Evolutionary conservation across 2,888 invertebrate species (phyloP).

Genomic region (Sinohyriopsis cumingii): DNA sequence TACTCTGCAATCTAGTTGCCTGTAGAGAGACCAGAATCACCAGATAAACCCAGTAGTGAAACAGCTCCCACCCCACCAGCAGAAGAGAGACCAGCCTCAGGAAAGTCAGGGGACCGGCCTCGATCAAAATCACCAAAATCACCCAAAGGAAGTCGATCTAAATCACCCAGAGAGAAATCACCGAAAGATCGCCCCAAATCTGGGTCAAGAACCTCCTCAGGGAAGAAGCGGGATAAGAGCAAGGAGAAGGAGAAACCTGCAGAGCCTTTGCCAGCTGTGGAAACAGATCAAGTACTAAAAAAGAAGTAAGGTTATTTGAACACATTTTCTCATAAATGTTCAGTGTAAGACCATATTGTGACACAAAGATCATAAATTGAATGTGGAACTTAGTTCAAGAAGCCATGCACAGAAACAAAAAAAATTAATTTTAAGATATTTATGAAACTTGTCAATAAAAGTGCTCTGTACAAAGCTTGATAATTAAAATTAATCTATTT

Average conservation of each 20-base stretch:
- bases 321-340: too few species aligned
- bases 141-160: slow-evolving; percentile 43
- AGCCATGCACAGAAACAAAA: too few species aligned
- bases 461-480: not conserved
- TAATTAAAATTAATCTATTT: not conserved
- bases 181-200: slow-evolving; percentile 42
- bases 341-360: too few species aligned
- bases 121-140: slow-evolving; percentile 47
- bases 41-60: slow-evolving; percentile 46
- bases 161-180: slow-evolving; percentile 54
- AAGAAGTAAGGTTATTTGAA: slow-evolving; percentile 23
- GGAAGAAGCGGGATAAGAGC: slow-evolving; percentile 56
- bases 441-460: not conserved
- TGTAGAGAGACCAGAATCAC: slow-evolving; percentile 55
- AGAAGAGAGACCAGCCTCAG: slow-evolving; percentile 46
- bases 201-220: slow-evolving; percentile 61
- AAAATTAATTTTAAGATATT: not conserved
- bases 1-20: slow-evolving; percentile 39
- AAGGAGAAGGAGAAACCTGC: slow-evolving; percentile 52
- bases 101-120: slow-evolving; percentile 48
- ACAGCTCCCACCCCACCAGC: slow-evolving; percentile 42
- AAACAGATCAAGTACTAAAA: slow-evolving; percentile 13
- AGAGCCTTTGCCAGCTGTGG: slow-evolving; percentile 26
- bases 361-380: not conserved
- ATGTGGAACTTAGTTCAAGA: too few species aligned